Base-by-base conservation (phyloP, 2,113 vertebrate species). In the Upupa epops region DNA sequence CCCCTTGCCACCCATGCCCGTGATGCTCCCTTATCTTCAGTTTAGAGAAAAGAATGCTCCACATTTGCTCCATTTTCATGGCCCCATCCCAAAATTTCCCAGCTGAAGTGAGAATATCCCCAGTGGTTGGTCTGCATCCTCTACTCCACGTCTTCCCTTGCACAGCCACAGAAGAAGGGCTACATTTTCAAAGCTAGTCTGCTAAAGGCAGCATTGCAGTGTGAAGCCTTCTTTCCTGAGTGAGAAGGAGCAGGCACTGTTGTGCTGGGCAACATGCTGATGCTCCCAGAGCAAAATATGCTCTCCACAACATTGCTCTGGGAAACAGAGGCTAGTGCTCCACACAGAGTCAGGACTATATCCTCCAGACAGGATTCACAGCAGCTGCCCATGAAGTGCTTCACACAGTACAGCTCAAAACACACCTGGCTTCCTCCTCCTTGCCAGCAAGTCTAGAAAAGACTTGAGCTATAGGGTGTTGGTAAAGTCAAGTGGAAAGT, bases 251-350 rank as follows among this genome's bases (percentile, higher is more conserved):
- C 51, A 90, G 79, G 34, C 31, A 10, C 3, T 7, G 54, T 68
- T 66, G 46, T 26, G 75, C 40, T 5, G 29, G 46, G 77, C 60
- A 45, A n/a, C 29, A 26, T 2, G 12, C 37, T 24, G 37, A 69
- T 5, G 4, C 15, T 59, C 40, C 85, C 78, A 60, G 18, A 81
- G 51, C 64, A 31, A 13, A 1, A 26, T 36, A 42, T 54, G 72
- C 49, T n/a, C 56, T 6, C 64, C 19, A 9, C 29, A 48, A 29
- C 9, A 0, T 12, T n/a, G 9, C 59, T 15, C 31, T 0, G 2
- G 29, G 36, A 61, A 36, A 46, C 11, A 42, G 56, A 84, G 40
- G 9, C 42, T 40, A 73, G 28, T 28, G 17, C 70, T 86, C 65
- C 52, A 7, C 1, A 18, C 16, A 32, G 48, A 68, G 75, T 17